These are phyloP conservation scores for Athene cunicularia DNA, from an alignment of 2,113 vertebrate species.

Conservation along the genomic window DNA sequence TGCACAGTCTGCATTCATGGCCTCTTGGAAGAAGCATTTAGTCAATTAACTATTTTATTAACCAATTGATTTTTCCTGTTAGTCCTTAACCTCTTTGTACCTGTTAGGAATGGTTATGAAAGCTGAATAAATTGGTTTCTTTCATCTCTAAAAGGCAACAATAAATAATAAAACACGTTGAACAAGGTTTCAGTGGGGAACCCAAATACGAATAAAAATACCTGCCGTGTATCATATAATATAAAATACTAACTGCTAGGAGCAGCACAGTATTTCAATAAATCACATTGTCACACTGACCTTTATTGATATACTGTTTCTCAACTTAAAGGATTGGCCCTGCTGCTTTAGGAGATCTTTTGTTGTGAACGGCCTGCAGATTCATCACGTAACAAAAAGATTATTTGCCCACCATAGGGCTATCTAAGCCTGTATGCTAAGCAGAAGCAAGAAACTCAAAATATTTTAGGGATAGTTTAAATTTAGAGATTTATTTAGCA, in stretches of 20 bases:
- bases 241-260: conserved; percentile 65
- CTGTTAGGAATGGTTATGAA: conserved; percentile 66
- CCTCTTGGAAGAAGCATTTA: conserved; percentile 69
- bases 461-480: neutral
- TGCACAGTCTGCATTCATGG: conserved; percentile 67
- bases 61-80: conserved; percentile 76
- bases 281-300: conserved; percentile 75
- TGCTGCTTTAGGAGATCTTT: conserved; percentile 70
- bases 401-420: conserved; percentile 46
- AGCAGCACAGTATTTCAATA: conserved; percentile 67
- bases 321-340: conserved; percentile 56
- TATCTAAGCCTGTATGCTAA: conserved; percentile 40
- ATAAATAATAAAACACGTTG: conserved; percentile 77
- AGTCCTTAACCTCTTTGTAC: conserved; percentile 65
- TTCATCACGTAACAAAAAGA: conserved; percentile 51
- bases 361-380: conserved; percentile 53
- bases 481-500: conserved; percentile 12
- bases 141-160: conserved; percentile 72
- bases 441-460: neutral
- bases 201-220: conserved; percentile 65
- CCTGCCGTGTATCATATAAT: conserved; percentile 67
- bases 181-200: conserved; percentile 62
- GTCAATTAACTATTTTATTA: conserved; percentile 85
- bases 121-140: conserved; percentile 73
- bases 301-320: conserved; percentile 76